Evolutionary conservation across 2,888 invertebrate species (phyloP).

Genomic region (Marronus borbonicus): DNA sequence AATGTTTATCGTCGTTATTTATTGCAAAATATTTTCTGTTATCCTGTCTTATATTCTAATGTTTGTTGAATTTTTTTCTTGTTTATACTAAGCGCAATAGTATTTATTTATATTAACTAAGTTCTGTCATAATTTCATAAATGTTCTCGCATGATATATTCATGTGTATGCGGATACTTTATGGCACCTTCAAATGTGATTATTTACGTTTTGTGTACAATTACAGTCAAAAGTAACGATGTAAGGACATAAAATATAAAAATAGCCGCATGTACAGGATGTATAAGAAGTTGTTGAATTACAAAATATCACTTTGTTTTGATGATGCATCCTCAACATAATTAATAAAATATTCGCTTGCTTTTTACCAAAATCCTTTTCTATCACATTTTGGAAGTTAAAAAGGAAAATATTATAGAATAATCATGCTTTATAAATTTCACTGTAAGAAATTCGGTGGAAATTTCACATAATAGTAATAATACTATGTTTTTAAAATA

Average conservation of each 20-base stretch:
- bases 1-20: constrained; percentile 10
- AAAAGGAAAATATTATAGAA: no score
- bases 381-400: no score
- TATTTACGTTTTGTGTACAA: constrained; percentile 8
- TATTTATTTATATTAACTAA: constrained; percentile 13
- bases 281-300: neutral
- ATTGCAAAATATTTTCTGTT: constrained; percentile 12
- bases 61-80: constrained; percentile 22
- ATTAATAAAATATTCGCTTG: no score
- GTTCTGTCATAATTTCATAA: constrained; percentile 11
- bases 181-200: neutral
- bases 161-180: neutral
- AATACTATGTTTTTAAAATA: no score
- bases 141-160: neutral
- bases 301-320: no score
- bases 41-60: constrained; percentile 12
- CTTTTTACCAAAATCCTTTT: no score
- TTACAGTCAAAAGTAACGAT: neutral
- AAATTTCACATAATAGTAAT: no score
- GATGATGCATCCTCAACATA: no score
- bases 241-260: neutral
- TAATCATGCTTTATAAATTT: no score
- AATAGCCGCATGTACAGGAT: constrained; percentile 1
- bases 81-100: constrained; percentile 3
- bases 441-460: no score